These are phyloP conservation scores for Tympanoctomys barrerae DNA, from an alignment of 2,797 vertebrate genomes.

Conservation along the genomic window DNA sequence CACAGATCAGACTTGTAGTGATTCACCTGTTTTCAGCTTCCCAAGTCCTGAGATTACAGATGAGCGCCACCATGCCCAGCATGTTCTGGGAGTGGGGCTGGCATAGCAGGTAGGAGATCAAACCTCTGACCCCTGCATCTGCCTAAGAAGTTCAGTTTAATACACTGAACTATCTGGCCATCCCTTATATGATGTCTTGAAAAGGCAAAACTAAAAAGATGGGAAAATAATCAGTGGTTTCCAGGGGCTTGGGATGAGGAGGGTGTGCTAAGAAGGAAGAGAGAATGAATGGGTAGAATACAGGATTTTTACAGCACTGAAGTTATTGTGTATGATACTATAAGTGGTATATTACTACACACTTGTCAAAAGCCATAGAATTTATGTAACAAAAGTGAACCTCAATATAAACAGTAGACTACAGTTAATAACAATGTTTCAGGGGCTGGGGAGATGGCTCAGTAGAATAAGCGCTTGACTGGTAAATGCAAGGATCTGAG, in stretches of 20 bases:
- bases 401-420: background rate
- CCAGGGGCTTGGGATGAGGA: background rate
- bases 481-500: no score
- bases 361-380: background rate
- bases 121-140: no score
- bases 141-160: no score
- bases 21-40: no score
- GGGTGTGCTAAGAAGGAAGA: background rate
- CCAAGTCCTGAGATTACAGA: no score
- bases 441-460: no score
- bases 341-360: background rate
- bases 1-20: no score
- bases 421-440: background rate
- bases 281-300: background rate
- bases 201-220: background rate
- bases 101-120: no score
- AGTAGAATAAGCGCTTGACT: no score
- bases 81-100: no score
- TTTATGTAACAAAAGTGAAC: background rate
- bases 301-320: background rate
- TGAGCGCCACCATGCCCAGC: no score
- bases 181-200: background rate
- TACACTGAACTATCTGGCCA: no score
- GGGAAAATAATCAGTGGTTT: constrained; percentile 3
- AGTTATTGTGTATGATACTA: background rate